A percentile compares a stretch with the other conserved stretches of the same genome.
Evolutionary conservation across 1,140 invertebrate species (phyloP).

Genomic region (Cydia fagiglandana): DNA sequence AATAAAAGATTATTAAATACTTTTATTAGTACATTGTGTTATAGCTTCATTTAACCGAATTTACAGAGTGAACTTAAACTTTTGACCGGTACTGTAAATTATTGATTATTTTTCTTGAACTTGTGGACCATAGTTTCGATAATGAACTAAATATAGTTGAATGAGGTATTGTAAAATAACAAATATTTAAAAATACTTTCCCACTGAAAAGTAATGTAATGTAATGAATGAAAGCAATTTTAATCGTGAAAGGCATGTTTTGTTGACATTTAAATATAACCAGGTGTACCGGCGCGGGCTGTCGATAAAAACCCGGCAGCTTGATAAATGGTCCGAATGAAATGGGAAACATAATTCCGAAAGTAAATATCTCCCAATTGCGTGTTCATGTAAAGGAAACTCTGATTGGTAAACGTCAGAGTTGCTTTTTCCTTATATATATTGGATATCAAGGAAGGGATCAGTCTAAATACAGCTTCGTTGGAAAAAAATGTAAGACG

Average conservation of each 20-base stretch:
- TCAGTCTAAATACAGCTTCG: slow-evolving; percentile 11
- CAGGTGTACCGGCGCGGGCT: slow-evolving; percentile 32
- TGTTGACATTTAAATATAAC: slow-evolving; percentile 18
- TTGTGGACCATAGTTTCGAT: no score
- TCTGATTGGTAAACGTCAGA: background rate
- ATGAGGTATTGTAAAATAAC: no score
- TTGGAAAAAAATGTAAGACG: slow-evolving; percentile 11
- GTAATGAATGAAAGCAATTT: background rate
- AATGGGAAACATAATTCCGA: slow-evolving; percentile 13
- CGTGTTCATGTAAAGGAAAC: background rate
- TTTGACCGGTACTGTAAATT: no score
- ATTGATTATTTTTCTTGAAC: no score
- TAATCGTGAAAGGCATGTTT: background rate
- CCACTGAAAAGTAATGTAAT: background rate
- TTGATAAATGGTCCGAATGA: slow-evolving; percentile 58
- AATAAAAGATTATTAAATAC: no score
- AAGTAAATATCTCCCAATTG: background rate
- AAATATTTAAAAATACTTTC: no score
- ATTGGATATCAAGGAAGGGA: background rate
- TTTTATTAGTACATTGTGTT: no score
- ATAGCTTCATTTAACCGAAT: no score
- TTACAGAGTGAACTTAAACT: no score
- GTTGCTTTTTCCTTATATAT: background rate
- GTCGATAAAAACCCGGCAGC: slow-evolving; percentile 54
- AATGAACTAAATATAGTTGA: no score